Evolutionary conservation across 2,113 vertebrate species (phyloP).

Genomic region (Stigmatopora argus): DNA sequence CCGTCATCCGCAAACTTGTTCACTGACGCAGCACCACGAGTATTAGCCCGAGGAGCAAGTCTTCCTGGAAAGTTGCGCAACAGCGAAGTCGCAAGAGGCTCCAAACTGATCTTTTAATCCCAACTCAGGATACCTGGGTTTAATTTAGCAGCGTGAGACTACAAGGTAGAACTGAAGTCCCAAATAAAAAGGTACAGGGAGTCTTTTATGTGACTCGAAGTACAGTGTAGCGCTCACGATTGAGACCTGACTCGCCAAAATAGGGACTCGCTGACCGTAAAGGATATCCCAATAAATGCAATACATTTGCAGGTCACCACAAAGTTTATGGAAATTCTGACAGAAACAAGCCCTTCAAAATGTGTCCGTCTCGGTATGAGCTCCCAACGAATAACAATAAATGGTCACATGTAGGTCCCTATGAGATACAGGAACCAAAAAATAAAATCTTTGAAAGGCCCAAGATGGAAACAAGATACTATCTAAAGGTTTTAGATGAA

Average conservation of each 20-base stretch:
- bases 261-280: too few relatives aligned
- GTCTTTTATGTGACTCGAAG: neutral
- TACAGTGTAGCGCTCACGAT: neutral
- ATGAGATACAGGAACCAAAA: neutral
- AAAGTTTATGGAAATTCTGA: too few relatives aligned
- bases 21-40: neutral
- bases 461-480: neutral
- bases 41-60: neutral
- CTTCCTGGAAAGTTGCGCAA: constrained; percentile 42
- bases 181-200: neutral
- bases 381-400: too few relatives aligned
- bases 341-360: too few relatives aligned
- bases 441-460: neutral
- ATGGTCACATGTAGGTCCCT: neutral
- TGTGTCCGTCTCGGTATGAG: too few relatives aligned
- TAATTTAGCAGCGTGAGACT: neutral
- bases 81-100: neutral
- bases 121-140: neutral
- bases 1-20: neutral
- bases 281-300: too few relatives aligned
- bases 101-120: constrained; percentile 5
- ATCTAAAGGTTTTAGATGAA: neutral
- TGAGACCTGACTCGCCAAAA: too few relatives aligned
- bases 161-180: neutral
- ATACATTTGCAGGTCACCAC: too few relatives aligned